A percentile compares a stretch with the other conserved stretches of the same genome.
phyloP scores from a whole-genome alignment of 1,140 invertebrate genomes.

The Portunus trituberculatus region DNA sequence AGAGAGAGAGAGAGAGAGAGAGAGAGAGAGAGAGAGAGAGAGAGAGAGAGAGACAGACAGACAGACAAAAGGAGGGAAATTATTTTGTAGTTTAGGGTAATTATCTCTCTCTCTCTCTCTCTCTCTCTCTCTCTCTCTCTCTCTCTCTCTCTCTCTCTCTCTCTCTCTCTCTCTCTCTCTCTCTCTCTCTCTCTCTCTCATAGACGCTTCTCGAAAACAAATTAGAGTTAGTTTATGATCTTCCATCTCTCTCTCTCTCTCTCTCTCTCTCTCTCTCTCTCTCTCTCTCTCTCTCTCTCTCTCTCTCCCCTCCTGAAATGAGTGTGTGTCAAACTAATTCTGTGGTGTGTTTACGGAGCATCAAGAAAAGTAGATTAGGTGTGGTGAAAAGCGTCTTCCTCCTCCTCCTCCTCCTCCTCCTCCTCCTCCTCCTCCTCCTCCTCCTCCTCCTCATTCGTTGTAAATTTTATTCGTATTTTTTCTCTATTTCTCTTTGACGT shows the following conservation, averaged over 20 bases:
- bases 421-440: too few relatives aligned
- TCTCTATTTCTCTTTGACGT: too few relatives aligned
- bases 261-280: too few relatives aligned
- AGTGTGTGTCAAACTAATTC: not conserved
- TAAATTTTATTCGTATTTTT: too few relatives aligned
- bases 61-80: too few relatives aligned
- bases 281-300: not conserved
- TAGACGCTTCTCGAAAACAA: too few relatives aligned
- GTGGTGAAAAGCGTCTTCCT: too few relatives aligned
- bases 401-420: too few relatives aligned
- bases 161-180: constrained; percentile 6
- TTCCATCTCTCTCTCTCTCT: not conserved
- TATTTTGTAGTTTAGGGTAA: not conserved
- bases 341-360: not conserved
- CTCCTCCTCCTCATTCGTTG: too few relatives aligned
- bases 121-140: not conserved
- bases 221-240: too few relatives aligned
- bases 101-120: not conserved
- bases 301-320: not conserved
- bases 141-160: constrained; percentile 20
- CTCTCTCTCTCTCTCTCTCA: too few relatives aligned
- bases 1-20: not conserved
- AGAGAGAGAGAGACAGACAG: too few relatives aligned
- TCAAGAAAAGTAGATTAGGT: not conserved
- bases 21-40: not conserved